Base-by-base conservation (phyloP, 2,797 vertebrate genomes). In the Sorex maritimensis region DNA sequence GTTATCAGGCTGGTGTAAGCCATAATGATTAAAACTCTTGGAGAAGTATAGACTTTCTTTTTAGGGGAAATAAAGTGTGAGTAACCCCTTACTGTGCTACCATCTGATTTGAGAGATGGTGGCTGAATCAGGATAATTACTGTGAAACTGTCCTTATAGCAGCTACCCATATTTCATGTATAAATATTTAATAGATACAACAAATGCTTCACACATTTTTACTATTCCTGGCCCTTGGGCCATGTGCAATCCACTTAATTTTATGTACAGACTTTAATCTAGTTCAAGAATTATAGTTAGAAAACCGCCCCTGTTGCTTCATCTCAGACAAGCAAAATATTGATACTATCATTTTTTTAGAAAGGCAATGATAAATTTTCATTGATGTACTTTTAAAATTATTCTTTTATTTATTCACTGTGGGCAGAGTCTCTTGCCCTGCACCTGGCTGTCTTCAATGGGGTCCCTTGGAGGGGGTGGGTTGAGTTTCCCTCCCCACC, bases 111-210 rank as follows among this genome's bases (percentile, higher is more conserved):
- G 0, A 8, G 58, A 23, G 13, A 85, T 55, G n/a, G 46, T 30
- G 6, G 12, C 49, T 69, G 44, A 67, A 26, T 73, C 81, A 6
- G 19, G 24, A 73, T 85, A 44, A 44, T 38, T 55, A 6, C 13
- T 30, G 21, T 86, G 58, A 73, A 83, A 88, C 6, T 63, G 9
- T 65, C 14, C 19, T 78, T 75, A 49, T 5, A 79, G 52, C 34
- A 71, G 46, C 38, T 69, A 52, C 13, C 10, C 72, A 23, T 82
- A 49, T 23, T 91, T 89, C 41, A 58, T 58, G 12, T 67, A 24
- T 89, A 26, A 81, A 78, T 88, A 68, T 46, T 79, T 88, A 69
- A 69, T 52, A 85, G 5, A 61, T 52, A 13, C 34, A 81, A 71
- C 73, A 82, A 80, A 79, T 63, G 30, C 69, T 21, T 14, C 52